Evolutionary conservation across 1,140 invertebrate genomes (phyloP).

Genomic region (Drosophila mauritiana): DNA sequence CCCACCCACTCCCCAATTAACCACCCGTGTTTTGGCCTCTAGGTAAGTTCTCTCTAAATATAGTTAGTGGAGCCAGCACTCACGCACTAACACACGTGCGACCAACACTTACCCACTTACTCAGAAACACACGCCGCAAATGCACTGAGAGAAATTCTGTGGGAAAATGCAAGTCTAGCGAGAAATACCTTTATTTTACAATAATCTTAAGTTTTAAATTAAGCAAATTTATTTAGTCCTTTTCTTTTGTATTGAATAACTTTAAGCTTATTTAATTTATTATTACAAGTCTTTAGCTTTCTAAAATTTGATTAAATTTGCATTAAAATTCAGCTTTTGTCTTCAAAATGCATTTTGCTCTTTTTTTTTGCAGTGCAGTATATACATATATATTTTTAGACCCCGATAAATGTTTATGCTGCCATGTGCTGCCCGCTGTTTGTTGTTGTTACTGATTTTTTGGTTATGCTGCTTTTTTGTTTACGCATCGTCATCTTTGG

Average conservation of each 20-base stretch:
- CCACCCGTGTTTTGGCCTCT: constrained; percentile 21
- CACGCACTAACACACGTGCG: constrained; percentile 35
- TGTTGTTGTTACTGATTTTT: constrained; percentile 37
- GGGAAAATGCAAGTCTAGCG: too few relatives aligned
- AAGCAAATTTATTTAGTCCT: too few relatives aligned
- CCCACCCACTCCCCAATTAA: constrained; percentile 2
- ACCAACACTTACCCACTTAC: constrained; percentile 22
- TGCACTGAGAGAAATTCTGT: constrained; percentile 13
- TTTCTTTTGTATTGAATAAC: neutral
- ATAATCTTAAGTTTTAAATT: too few relatives aligned
- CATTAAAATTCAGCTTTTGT: neutral
- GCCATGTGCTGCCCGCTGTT: constrained; percentile 61
- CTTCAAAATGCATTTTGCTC: neutral
- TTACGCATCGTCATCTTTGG: constrained; percentile 53
- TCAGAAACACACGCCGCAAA: constrained; percentile 8
- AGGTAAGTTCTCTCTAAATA: constrained; percentile 57
- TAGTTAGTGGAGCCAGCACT: constrained; percentile 40
- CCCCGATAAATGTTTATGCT: constrained; percentile 62
- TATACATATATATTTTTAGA: constrained; percentile 63
- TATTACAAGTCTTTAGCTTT: too few relatives aligned
- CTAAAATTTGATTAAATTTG: too few relatives aligned
- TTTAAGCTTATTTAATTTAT: too few relatives aligned
- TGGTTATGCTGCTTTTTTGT: constrained; percentile 38
- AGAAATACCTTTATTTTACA: too few relatives aligned
- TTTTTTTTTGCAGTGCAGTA: constrained; percentile 9